Evolutionary conservation across 2,888 invertebrate species (phyloP).

Genomic region (Cynaeus angustus): DNA sequence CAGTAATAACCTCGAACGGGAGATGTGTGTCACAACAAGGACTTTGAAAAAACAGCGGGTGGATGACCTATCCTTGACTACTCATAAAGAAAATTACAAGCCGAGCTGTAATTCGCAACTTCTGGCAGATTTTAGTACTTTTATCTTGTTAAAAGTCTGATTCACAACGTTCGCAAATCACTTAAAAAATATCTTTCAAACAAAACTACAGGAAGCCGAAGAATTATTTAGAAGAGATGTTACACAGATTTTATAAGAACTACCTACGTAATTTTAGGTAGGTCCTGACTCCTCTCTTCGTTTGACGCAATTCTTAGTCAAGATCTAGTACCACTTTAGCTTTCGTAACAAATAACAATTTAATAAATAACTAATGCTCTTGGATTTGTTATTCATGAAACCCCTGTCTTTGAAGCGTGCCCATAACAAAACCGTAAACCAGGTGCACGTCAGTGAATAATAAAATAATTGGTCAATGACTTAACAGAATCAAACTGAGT

Average conservation of each 20-base stretch:
- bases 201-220: too few species aligned
- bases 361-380: constrained; percentile 1
- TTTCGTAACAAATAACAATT: not conserved
- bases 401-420: constrained; percentile 17
- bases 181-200: too few species aligned
- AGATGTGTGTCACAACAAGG: constrained; percentile 31
- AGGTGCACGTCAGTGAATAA: constrained; percentile 61
- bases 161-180: too few species aligned
- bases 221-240: too few species aligned
- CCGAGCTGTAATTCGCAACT: too few species aligned
- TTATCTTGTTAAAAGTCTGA: too few species aligned
- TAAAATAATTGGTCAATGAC: constrained; percentile 69
- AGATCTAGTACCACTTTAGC: too few species aligned
- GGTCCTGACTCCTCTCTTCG: too few species aligned
- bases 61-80: constrained; percentile 29
- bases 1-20: constrained; percentile 26
- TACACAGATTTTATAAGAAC: too few species aligned
- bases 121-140: too few species aligned
- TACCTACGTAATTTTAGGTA: too few species aligned
- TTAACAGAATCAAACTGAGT: constrained; percentile 66
- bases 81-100: not conserved
- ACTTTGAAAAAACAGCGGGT: constrained; percentile 8
- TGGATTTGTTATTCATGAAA: constrained; percentile 7
- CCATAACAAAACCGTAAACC: constrained; percentile 51
- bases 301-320: too few species aligned